These are phyloP conservation scores for Collichthys lucidus DNA, from an alignment of 2,113 vertebrate genomes.

Conservation along the genomic window DNA sequence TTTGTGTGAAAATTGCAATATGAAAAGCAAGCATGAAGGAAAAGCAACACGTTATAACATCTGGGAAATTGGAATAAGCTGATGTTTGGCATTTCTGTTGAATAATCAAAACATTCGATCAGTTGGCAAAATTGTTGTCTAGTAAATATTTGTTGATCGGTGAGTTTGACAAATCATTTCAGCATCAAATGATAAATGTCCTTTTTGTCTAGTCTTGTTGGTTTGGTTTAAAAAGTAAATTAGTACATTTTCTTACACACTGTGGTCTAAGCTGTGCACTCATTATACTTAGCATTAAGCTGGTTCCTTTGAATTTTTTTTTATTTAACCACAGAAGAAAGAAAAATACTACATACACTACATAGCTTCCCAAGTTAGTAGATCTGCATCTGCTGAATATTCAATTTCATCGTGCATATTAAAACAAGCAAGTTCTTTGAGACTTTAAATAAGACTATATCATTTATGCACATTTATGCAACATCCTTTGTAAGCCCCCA, in stretches of 20 bases:
- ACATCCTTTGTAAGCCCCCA: background rate
- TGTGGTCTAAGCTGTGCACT: background rate
- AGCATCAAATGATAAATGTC: background rate
- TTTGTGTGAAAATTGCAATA: too few species aligned
- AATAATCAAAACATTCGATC: background rate
- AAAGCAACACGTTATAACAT: background rate
- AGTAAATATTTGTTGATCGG: background rate
- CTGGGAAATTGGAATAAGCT: background rate
- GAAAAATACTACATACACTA: background rate
- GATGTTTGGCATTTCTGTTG: too few species aligned
- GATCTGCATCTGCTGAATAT: conserved; percentile 40
- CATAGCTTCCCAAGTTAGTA: background rate
- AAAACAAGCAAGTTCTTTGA: background rate
- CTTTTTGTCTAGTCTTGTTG: background rate
- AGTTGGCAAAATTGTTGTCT: background rate
- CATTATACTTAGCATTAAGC: background rate
- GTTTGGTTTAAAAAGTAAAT: background rate
- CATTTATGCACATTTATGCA: conserved; percentile 41
- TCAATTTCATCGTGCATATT: conserved; percentile 28
- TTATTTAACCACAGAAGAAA: background rate
- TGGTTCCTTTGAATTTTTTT: background rate
- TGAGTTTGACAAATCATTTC: background rate
- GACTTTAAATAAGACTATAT: conserved; percentile 14
- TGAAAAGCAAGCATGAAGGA: background rate
- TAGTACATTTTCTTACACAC: background rate